Evolutionary conservation across 2,797 vertebrate genomes (phyloP).

Genomic region (Spea hammondii): DNA sequence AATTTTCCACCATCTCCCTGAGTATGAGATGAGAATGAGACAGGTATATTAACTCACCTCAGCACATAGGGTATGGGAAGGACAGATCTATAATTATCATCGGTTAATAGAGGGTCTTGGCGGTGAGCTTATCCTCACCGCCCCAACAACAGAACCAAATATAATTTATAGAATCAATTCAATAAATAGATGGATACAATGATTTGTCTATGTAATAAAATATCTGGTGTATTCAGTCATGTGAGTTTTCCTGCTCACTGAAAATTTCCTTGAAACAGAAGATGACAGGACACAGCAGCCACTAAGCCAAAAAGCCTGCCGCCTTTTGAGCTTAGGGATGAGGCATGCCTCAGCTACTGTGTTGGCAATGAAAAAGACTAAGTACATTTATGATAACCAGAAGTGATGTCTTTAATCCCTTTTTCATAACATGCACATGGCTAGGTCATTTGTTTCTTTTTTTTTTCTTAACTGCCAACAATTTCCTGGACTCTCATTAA

Average conservation of each 20-base stretch:
- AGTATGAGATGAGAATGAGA: too few species aligned
- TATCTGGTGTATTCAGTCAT: background rate
- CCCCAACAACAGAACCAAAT: too few species aligned
- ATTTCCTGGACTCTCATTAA: constrained; percentile 35
- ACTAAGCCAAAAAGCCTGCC: background rate
- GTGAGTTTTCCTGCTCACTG: background rate
- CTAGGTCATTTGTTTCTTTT: background rate
- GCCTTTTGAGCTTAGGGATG: background rate
- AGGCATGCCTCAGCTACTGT: background rate
- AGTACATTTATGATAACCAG: background rate
- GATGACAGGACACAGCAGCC: background rate
- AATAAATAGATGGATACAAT: too few species aligned
- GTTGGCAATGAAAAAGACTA: constrained; percentile 8
- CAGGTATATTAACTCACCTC: too few species aligned
- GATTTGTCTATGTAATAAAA: background rate
- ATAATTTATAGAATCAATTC: too few species aligned
- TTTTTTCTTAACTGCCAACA: background rate
- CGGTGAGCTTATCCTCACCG: too few species aligned
- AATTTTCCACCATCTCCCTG: too few species aligned
- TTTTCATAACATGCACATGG: background rate
- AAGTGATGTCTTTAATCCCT: background rate
- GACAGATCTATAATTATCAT: too few species aligned
- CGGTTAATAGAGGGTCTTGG: too few species aligned
- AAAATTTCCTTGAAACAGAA: background rate
- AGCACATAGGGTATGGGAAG: too few species aligned